phyloP scores from a whole-genome alignment of 2,113 vertebrate genomes.

The Nipponia nippon region DNA sequence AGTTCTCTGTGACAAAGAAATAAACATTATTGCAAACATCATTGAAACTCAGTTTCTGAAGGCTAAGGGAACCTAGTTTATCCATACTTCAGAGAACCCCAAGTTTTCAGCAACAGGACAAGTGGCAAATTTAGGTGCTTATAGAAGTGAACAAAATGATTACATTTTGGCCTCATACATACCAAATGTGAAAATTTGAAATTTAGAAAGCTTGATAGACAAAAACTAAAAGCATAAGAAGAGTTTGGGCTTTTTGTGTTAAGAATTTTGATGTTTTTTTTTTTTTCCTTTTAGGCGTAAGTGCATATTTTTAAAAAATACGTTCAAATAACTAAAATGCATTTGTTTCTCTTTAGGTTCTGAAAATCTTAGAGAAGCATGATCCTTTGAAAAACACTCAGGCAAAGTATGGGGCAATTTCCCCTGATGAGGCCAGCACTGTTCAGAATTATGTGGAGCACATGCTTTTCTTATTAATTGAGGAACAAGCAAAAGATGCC shows the following conservation, averaged over 20 bases:
- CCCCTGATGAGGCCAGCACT: slow-evolving; percentile 89
- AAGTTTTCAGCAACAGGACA: neutral
- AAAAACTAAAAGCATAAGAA: neutral
- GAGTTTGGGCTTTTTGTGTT: neutral
- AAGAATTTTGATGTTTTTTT: neutral
- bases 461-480: slow-evolving; percentile 94
- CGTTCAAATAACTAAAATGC: neutral
- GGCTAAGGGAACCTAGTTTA: neutral
- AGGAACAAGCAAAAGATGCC: slow-evolving; percentile 85
- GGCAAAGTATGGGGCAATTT: slow-evolving; percentile 80
- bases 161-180: rapidly evolving
- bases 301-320: neutral
- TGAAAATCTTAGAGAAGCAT: slow-evolving; percentile 95
- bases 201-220: neutral
- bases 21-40: neutral
- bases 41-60: neutral
- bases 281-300: neutral
- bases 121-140: neutral
- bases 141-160: neutral
- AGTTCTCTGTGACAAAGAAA: neutral
- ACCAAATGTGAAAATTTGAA: neutral
- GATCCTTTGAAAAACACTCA: slow-evolving; percentile 86
- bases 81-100: neutral
- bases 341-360: slow-evolving; percentile 79
- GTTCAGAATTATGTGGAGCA: slow-evolving; percentile 99